Conservation (phyloP, 2,113 vertebrate species). For the Pristiophorus japonicus region DNA sequence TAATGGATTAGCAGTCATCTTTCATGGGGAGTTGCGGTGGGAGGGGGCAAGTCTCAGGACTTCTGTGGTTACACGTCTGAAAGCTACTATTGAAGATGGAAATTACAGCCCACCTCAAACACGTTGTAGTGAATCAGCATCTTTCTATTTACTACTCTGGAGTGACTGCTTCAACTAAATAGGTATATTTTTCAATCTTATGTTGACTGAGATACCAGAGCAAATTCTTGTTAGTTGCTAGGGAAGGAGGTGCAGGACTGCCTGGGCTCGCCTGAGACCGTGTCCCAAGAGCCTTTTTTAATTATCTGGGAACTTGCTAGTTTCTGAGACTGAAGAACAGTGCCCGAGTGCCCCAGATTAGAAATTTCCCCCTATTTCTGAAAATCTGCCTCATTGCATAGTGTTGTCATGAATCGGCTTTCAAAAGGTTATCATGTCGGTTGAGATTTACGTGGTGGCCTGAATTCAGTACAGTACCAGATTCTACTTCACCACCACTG, state of each 20-base stretch:
- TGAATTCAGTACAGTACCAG: not conserved
- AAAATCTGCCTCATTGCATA: not conserved
- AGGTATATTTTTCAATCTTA: not conserved
- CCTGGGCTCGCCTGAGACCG: not conserved
- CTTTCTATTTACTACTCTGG: not conserved
- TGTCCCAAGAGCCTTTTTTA: not conserved
- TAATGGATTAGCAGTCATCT: not conserved
- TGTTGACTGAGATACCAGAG: not conserved
- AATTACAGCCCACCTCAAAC: not conserved
- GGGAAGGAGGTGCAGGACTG: not conserved
- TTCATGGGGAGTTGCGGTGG: not conserved
- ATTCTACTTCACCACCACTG: not conserved
- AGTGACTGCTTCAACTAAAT: not conserved
- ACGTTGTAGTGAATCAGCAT: conserved; percentile 17
- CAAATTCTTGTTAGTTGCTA: not conserved
- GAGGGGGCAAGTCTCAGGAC: not conserved
- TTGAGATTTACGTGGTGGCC: not conserved
- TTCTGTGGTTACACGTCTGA: conserved; percentile 25
- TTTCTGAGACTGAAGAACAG: no score
- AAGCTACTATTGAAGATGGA: conserved; percentile 19
- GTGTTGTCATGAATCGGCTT: not conserved
- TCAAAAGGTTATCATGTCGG: not conserved
- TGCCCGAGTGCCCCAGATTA: not conserved
- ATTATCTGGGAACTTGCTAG: not conserved
- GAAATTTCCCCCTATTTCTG: not conserved